A percentile compares a stretch with the other conserved stretches of the same genome.
phyloP scores from a whole-genome alignment of 2,113 vertebrate species.

The Peucedramus taeniatus region DNA sequence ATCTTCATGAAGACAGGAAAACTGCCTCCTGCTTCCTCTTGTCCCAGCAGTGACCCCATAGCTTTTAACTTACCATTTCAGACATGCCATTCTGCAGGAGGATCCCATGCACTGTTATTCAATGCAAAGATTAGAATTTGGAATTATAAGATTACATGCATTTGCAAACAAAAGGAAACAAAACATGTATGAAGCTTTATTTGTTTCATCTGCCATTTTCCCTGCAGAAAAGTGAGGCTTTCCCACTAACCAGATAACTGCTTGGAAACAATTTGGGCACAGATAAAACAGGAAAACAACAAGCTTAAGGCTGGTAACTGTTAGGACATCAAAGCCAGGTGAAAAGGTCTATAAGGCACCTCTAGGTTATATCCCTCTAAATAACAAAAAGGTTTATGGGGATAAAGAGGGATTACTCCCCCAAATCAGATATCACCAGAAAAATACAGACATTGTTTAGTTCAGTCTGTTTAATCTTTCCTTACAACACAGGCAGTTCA shows the following conservation, averaged over 20 bases:
- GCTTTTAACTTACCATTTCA: not conserved
- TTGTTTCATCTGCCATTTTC: not conserved
- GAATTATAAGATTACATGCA: not conserved
- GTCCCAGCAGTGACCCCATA: not conserved
- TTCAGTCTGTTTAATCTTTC: conserved; percentile 22
- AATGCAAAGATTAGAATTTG: not conserved
- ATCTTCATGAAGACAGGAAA: conserved; percentile 9
- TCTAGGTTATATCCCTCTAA: not conserved
- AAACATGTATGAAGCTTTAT: not conserved
- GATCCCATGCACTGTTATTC: not conserved
- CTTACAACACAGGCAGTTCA: conserved; percentile 33
- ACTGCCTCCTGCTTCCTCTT: conserved; percentile 5
- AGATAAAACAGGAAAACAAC: conserved; percentile 15
- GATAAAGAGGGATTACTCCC: conserved; percentile 37
- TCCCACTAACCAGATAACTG: not conserved
- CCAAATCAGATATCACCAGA: not conserved
- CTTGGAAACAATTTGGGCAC: not conserved
- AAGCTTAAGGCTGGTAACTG: not conserved
- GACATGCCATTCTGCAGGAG: not conserved
- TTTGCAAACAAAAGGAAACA: not conserved
- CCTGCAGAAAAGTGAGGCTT: not conserved
- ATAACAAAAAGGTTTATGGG: conserved; percentile 2
- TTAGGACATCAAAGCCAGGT: conserved; percentile 45
- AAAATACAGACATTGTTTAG: conserved; percentile 27
- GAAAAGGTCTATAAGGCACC: conserved; percentile 20